Percentiles rank a stretch among this genome's conserved stretches.
phyloP scores from a whole-genome alignment of 2,797 vertebrate species.

The Syngnathus rostellatus region DNA sequence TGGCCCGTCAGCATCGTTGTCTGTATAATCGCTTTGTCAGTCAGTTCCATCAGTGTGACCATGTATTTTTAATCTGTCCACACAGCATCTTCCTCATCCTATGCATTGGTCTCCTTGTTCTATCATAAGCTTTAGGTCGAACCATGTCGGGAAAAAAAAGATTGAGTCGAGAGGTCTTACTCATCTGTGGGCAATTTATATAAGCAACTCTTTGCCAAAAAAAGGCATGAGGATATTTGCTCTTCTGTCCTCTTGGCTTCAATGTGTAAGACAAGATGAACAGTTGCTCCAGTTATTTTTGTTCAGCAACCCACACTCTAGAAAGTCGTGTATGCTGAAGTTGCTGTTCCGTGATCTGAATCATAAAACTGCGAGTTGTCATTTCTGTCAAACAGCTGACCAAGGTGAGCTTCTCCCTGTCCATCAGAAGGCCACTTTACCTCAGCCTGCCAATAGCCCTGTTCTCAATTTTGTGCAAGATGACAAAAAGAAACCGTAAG shows the following conservation, averaged over 20 bases:
- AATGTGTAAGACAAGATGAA: slow-evolving; percentile 2
- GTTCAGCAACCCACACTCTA: slow-evolving; percentile 9
- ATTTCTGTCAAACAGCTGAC: not conserved
- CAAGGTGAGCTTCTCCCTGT: slow-evolving; percentile 23
- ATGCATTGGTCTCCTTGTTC: not conserved
- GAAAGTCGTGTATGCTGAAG: not conserved
- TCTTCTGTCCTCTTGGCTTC: slow-evolving; percentile 16
- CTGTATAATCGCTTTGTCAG: slow-evolving; percentile 24
- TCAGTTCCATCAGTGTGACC: slow-evolving; percentile 13
- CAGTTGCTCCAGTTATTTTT: slow-evolving; percentile 18
- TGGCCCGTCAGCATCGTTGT: slow-evolving; percentile 25
- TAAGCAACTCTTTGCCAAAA: slow-evolving; percentile 23
- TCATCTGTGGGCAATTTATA: slow-evolving; percentile 29
- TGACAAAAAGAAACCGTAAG: slow-evolving; percentile 47
- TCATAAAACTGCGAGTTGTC: not conserved
- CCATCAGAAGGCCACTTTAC: slow-evolving; percentile 55
- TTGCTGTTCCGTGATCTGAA: not conserved
- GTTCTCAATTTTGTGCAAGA: slow-evolving; percentile 52
- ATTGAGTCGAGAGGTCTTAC: slow-evolving; percentile 19
- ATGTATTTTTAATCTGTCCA: slow-evolving; percentile 6
- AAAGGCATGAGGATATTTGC: slow-evolving; percentile 11
- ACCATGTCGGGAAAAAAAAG: slow-evolving; percentile 1
- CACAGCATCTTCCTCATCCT: slow-evolving; percentile 1
- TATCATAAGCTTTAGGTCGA: slow-evolving; percentile 10
- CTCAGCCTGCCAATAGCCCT: slow-evolving; percentile 51